Evolutionary conservation across 2,113 vertebrate species (phyloP).

Genomic region (Callaeas wilsoni): DNA sequence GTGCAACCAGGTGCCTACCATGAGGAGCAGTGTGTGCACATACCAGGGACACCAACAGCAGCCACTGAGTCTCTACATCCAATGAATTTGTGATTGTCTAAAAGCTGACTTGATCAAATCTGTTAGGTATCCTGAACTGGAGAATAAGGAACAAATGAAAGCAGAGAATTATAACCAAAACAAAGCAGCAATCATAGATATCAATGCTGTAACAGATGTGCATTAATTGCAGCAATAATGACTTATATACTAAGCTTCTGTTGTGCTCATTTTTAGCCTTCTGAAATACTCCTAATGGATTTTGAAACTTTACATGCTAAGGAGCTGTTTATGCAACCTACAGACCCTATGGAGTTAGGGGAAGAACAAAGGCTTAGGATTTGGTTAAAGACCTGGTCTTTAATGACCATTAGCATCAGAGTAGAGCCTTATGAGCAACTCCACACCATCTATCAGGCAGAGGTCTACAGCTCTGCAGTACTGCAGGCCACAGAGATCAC

Average conservation of each 20-base stretch:
- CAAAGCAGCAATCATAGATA: neutral
- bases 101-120: neutral
- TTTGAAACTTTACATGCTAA: neutral
- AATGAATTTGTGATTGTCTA: neutral
- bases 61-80: neutral
- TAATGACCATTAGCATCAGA: neutral
- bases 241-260: neutral
- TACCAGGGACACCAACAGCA: neutral
- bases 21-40: neutral
- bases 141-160: neutral
- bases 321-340: neutral
- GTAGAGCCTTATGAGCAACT: neutral
- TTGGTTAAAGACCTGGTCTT: neutral
- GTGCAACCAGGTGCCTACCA: neutral
- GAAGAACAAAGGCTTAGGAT: neutral
- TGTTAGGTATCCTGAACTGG: neutral
- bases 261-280: neutral
- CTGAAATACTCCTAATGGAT: neutral
- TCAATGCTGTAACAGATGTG: fast-evolving
- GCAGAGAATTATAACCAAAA: neutral
- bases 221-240: neutral
- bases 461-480: neutral
- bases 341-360: neutral
- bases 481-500: neutral
- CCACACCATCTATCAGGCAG: neutral